Base-by-base conservation (phyloP, 2,797 vertebrate species). In the Simalia tracyae region DNA sequence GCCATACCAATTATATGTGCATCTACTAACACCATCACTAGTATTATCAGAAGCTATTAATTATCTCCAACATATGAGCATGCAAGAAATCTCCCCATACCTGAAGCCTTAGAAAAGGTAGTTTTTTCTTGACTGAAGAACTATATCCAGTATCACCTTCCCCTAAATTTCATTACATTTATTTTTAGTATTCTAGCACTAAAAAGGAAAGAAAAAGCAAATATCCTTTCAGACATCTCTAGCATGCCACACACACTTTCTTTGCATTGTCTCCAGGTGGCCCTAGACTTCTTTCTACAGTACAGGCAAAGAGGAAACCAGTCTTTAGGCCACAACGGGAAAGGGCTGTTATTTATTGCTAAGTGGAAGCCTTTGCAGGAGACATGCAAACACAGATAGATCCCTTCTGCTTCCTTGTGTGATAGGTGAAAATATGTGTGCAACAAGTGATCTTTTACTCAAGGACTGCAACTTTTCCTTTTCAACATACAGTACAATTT, bases 371-470 rank as follows among this genome's bases (percentile, higher is more conserved):
- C 57, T 22, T 56, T 84, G 2, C 72, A 66, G 9, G 63, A 84
- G 12, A 24, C 4, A 17, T 57, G 63, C 68, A 6, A 57, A 28
- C n/a, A 89, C 2, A 2, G 81, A 9, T 36, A 28, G 17, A 36
- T 46, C 5, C n/a, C 22, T 87, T 54, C 56, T 72, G 63, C 90
- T 88, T 63, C 68, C 36, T 94, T 63, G 81, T 17, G 93, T 94
- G 81, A 95, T 66, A 56, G 91, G 66, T 85, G 63, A 95, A 94
- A 94, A 95, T 94, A 94, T 94, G 88, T 76, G 93, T 96, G 96
- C 96, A 96, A 96, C 96, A 96, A 97, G 96, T 97, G 94, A 95
- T 95, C 95, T 95, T 97, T 96, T 93, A 95, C 95, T 56, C 92
- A 93, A 88, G 19, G 92, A 95, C 89, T 28, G 90, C 42, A 96